Evolutionary conservation across 2,888 invertebrate genomes (phyloP).

Genomic region (Endotricha flammealis): DNA sequence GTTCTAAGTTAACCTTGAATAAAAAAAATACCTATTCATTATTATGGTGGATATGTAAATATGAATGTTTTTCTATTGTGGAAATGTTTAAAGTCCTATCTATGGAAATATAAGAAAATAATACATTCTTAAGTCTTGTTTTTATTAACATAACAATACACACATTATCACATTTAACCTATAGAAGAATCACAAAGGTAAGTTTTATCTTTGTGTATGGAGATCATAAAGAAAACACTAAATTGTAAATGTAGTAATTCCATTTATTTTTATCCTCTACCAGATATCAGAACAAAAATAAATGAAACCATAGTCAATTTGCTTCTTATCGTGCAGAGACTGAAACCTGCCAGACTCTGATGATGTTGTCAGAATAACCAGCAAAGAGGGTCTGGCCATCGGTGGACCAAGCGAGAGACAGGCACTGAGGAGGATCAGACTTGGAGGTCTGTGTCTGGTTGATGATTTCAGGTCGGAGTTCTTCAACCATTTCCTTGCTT

Average conservation of each 20-base stretch:
- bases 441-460: constrained; percentile 84
- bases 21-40: no score
- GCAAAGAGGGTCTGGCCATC: constrained; percentile 99
- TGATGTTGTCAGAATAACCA: constrained; percentile 98
- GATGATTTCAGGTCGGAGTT: constrained; percentile 97
- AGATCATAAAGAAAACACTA: constrained; percentile 67
- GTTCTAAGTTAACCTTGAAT: no score
- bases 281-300: constrained; percentile 61
- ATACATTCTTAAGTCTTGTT: constrained; percentile 18
- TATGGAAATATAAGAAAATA: background rate
- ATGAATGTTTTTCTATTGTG: no score
- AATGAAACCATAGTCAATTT: constrained; percentile 56
- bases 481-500: constrained; percentile 99
- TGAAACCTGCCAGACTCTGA: constrained; percentile 99
- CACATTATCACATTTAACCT: constrained; percentile 23
- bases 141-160: constrained; percentile 55
- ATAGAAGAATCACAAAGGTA: background rate
- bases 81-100: background rate
- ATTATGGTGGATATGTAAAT: no score
- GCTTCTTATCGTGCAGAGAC: constrained; percentile 84
- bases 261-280: constrained; percentile 73
- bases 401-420: constrained; percentile 98
- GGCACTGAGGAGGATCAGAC: constrained; percentile 96
- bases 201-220: constrained; percentile 17
- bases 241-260: constrained; percentile 47